Percentiles rank a stretch among this genome's conserved stretches.
Conservation (phyloP, 2,113 vertebrate species). For the Microcebus tavaratra region DNA sequence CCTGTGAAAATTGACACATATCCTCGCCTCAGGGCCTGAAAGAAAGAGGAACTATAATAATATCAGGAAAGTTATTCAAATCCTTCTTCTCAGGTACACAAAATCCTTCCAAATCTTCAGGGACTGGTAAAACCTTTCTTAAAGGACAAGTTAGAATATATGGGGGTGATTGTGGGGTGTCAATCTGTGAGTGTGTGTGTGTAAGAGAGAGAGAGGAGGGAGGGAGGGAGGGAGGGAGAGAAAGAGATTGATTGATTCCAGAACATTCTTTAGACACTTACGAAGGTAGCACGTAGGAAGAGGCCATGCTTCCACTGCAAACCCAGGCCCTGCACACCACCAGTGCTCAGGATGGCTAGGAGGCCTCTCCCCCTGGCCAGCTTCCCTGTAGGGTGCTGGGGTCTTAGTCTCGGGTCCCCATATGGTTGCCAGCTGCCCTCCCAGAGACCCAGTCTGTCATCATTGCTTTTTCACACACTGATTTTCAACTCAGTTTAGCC, state of each 20-base stretch:
- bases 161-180: not conserved
- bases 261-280: not conserved
- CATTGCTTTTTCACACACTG: not conserved
- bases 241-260: not conserved
- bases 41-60: not conserved
- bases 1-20: not conserved
- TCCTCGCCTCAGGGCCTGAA: not conserved
- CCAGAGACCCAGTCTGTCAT: not conserved
- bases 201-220: not conserved
- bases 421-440: not conserved
- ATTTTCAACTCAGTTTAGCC: not conserved
- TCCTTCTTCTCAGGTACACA: not conserved
- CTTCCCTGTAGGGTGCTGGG: not conserved
- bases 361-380: accelerated
- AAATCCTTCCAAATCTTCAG: not conserved
- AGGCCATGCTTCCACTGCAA: not conserved
- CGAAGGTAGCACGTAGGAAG: not conserved
- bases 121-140: not conserved
- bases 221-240: not conserved
- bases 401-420: not conserved
- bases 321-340: not conserved
- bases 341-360: not conserved
- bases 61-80: not conserved
- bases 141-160: not conserved
- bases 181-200: not conserved